These are phyloP conservation scores for Epizoanthus rinbou DNA, from an alignment of 92 coral and sea anemone genomes.

Conservation along the genomic window DNA sequence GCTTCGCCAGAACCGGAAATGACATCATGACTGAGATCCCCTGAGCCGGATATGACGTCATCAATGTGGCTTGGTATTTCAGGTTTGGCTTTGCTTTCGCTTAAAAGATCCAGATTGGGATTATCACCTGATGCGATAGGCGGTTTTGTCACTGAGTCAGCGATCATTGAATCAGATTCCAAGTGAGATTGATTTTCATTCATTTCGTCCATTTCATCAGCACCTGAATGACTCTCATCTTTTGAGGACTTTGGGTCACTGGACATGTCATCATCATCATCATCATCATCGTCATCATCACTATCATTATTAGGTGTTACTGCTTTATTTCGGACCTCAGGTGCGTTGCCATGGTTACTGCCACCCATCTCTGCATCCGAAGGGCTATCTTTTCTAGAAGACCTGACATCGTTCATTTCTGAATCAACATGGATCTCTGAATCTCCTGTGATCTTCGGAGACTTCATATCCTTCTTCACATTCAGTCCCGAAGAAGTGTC, in stretches of 20 bases:
- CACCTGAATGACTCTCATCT: conserved; percentile 15
- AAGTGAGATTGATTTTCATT: not conserved
- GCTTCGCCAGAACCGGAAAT: conserved; percentile 29
- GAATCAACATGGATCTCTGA: conserved; percentile 20
- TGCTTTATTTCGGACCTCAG: not conserved
- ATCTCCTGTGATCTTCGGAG: conserved; percentile 19
- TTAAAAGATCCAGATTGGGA: not conserved
- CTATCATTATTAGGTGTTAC: not conserved
- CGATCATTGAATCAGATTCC: not conserved
- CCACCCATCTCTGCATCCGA: conserved; percentile 18
- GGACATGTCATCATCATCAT: not conserved
- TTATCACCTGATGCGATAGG: conserved; percentile 11
- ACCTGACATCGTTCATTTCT: conserved; percentile 22
- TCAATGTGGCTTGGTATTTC: not conserved
- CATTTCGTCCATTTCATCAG: not conserved
- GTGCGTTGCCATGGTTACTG: not conserved
- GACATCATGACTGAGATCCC: not conserved
- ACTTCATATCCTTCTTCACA: not conserved
- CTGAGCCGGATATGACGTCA: conserved; percentile 11
- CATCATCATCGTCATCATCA: not conserved
- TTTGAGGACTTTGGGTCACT: conserved; percentile 8
- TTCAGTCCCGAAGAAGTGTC: conserved; percentile 2
- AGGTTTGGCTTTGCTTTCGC: not conserved
- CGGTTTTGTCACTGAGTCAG: not conserved
- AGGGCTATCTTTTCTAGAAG: conserved; percentile 24